Percentiles rank a stretch among this genome's conserved stretches.
Evolutionary conservation across 2,888 invertebrate species (phyloP).

Genomic region (Scrobipalpa costella): DNA sequence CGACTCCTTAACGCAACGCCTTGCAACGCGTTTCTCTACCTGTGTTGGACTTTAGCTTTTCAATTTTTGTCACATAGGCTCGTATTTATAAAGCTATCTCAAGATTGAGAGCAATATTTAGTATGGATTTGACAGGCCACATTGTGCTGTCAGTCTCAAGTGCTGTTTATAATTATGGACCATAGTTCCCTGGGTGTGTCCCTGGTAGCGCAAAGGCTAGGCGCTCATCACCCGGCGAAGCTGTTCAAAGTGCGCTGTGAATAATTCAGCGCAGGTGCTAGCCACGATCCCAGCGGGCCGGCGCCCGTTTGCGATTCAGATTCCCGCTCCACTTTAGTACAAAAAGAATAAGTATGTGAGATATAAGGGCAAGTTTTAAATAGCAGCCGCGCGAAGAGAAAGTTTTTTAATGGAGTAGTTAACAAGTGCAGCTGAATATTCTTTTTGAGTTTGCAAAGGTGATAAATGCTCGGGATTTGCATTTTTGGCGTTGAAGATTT

Average conservation of each 20-base stretch:
- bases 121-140: too few relatives aligned
- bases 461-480: constrained; percentile 1
- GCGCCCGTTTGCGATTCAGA: constrained; percentile 53
- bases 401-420: constrained; percentile 15
- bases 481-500: neutral
- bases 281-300: constrained; percentile 44
- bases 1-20: too few relatives aligned
- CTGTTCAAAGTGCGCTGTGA: constrained; percentile 55
- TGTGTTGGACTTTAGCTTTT: too few relatives aligned
- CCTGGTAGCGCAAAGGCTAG: constrained; percentile 34
- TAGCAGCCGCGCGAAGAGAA: constrained; percentile 6
- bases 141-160: too few relatives aligned
- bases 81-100: too few relatives aligned
- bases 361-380: constrained; percentile 17
- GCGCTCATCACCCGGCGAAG: constrained; percentile 43
- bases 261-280: constrained; percentile 61
- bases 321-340: constrained; percentile 39
- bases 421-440: constrained; percentile 16
- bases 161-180: too few relatives aligned
- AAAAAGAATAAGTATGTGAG: constrained; percentile 19
- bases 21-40: too few relatives aligned
- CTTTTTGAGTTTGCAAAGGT: constrained; percentile 16
- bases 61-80: neutral
- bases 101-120: too few relatives aligned
- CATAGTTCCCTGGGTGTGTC: neutral